Percentiles rank a stretch among this genome's conserved stretches.
Conservation (phyloP, 2,113 vertebrate species). For the Leucoraja erinaceus region DNA sequence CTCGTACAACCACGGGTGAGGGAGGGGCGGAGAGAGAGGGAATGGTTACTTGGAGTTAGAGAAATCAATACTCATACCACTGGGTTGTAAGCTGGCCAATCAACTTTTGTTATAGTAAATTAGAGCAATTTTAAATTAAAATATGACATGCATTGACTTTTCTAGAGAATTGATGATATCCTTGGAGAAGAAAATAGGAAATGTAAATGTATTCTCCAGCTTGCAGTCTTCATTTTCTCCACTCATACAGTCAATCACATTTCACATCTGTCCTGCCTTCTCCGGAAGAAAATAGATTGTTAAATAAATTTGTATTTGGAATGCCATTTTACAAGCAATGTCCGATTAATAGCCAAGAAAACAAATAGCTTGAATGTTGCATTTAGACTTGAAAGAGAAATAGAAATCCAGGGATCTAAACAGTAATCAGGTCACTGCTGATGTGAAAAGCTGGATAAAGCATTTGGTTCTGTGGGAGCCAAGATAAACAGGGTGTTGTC, state of each 20-base stretch:
- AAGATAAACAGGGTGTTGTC: not conserved
- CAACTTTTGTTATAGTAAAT: constrained; percentile 7
- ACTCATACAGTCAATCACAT: not conserved
- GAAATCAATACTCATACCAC: too few relatives aligned
- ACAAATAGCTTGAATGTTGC: not conserved
- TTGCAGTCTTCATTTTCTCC: not conserved
- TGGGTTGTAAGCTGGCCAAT: too few relatives aligned
- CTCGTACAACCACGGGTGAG: too few relatives aligned
- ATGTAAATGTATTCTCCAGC: not conserved
- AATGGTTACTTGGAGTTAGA: too few relatives aligned
- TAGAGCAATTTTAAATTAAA: not conserved
- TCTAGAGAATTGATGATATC: not conserved
- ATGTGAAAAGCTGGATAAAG: not conserved
- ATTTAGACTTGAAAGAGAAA: not conserved
- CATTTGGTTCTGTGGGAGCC: not conserved
- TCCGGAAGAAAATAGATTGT: constrained; percentile 13
- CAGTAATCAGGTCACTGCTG: not conserved
- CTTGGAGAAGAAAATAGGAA: not conserved
- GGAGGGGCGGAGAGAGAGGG: too few relatives aligned
- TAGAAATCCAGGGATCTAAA: not conserved
- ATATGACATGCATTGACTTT: not conserved
- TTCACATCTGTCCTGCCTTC: not conserved
- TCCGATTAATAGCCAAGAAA: not conserved
- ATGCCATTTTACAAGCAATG: not conserved
- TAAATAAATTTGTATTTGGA: not conserved